These are phyloP conservation scores for Mormoops blainvillei DNA, from an alignment of 2,113 vertebrate genomes.

Conservation along the genomic window DNA sequence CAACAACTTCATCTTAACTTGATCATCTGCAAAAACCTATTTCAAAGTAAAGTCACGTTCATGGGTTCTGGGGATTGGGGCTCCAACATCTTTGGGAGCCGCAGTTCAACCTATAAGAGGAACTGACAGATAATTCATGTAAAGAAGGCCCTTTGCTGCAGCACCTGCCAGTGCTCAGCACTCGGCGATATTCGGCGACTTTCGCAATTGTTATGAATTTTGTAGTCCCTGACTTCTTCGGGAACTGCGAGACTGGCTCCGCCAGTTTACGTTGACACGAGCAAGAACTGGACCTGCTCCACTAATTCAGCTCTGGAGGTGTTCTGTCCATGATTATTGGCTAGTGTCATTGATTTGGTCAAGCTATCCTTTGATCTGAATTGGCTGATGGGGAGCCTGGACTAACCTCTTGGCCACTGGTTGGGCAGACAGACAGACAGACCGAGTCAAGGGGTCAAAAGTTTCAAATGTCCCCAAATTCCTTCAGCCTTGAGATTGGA, in stretches of 20 bases:
- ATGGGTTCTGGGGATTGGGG: too few species aligned
- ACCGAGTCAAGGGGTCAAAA: background rate
- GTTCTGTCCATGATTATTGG: accelerated
- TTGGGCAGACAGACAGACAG: background rate
- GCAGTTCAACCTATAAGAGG: too few species aligned
- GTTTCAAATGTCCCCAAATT: background rate
- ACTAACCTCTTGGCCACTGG: background rate
- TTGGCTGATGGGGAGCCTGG: background rate
- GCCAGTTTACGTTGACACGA: accelerated
- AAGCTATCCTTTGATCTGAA: background rate
- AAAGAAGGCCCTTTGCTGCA: background rate
- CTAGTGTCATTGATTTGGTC: accelerated
- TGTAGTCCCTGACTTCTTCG: background rate
- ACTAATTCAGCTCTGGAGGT: accelerated
- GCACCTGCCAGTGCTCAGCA: background rate
- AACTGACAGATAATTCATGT: background rate
- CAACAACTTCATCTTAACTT: too few species aligned
- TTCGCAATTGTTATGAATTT: accelerated
- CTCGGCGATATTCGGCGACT: accelerated
- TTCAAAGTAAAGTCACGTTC: background rate
- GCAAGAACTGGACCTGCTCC: accelerated
- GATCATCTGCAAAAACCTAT: background rate
- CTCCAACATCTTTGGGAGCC: background rate
- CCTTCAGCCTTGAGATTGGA: background rate
- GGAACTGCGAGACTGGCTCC: accelerated